phyloP scores from a whole-genome alignment of 2,888 invertebrate genomes.

The Abscondita cerata region DNA sequence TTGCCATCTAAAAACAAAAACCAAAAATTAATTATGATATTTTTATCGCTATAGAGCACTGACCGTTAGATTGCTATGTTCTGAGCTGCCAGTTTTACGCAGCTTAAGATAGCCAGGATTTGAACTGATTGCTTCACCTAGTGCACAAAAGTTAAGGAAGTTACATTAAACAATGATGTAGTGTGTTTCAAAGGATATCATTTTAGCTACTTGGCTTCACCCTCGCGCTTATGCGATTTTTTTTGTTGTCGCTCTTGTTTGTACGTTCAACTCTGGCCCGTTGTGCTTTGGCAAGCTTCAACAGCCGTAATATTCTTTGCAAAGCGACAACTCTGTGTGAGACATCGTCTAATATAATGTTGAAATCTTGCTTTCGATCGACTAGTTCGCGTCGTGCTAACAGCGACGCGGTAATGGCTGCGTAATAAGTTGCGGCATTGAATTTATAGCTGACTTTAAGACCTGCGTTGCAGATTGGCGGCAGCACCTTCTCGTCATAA shows the following conservation, averaged over 20 bases:
- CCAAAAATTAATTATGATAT: too few species aligned
- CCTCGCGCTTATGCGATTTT: slow-evolving; percentile 99
- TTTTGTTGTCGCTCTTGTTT: slow-evolving; percentile 97
- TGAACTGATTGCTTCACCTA: slow-evolving; percentile 92
- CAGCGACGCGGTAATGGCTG: slow-evolving; percentile 94
- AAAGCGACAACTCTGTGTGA: slow-evolving; percentile 98
- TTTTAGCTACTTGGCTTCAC: slow-evolving; percentile 98
- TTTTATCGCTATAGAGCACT: too few species aligned
- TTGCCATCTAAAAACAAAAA: slow-evolving; percentile 85
- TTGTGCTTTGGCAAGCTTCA: slow-evolving; percentile 98
- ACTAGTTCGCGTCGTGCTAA: slow-evolving; percentile 90
- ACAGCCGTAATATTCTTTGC: slow-evolving; percentile 99
- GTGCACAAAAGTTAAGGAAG: slow-evolving; percentile 67
- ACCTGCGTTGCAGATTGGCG: slow-evolving; percentile 99
- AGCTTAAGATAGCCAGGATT: slow-evolving; percentile 98
- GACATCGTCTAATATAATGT: slow-evolving; percentile 98
- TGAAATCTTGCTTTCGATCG: slow-evolving; percentile 96
- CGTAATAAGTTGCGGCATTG: slow-evolving; percentile 98
- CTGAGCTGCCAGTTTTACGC: slow-evolving; percentile 96
- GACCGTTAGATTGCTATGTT: slow-evolving; percentile 95
- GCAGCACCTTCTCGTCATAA: slow-evolving; percentile 97
- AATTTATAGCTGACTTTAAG: slow-evolving; percentile 98
- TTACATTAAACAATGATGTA: not conserved
- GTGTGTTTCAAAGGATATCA: slow-evolving; percentile 83
- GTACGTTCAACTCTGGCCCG: slow-evolving; percentile 99